Evolutionary conservation across 2,113 vertebrate genomes (phyloP), one percentile per base, ranked within the genome.

Genomic region (Mastomys coucha): DNA sequence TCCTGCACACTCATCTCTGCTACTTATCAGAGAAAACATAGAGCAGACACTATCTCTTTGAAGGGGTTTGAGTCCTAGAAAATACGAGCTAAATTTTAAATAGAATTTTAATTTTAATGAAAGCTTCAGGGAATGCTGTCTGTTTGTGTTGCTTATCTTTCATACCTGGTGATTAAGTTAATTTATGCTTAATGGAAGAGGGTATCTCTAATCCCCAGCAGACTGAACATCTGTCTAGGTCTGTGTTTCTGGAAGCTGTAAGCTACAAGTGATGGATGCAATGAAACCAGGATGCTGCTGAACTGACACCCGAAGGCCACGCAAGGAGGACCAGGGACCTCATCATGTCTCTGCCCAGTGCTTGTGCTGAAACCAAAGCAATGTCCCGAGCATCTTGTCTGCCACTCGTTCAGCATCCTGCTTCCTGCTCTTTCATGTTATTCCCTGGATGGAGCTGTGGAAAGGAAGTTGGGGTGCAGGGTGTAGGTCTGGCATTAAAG

Each of bases 81-180:
- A 98, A 98, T 97, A 97, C 56, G 10, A 98, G 96, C 96, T 98
- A 96, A 93, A 98, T 98, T 98, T 98, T 98, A 98, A 98, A 98
- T 97, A 98, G 98, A 98, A 98, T 98, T 98, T 98, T 98, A 98
- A 98, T 99, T 98, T 98, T 98, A 98, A 98, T 98, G 98, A 98
- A 98, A 98, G 97, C 98, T 98, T 97, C 97, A 88, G 98, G 98
- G 98, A 98, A 98, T 70, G 88, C 94, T 98, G 98, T 99, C 98
- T 98, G 97, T 98, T 98, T 98, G 97, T 98, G 97, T 97, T 98
- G 97, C 98, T 98, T 98, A 98, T 98, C 98, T 98, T 98, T 98
- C 98, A 96, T 98, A 99, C 98, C 98, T 98, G 98, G 98, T 98
- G 98, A 99, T 98, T 99, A 99, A 98, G 96, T 98, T 98, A 99